These are phyloP conservation scores for Leptopilina boulardi DNA, from an alignment of 1,140 invertebrate genomes.

Conservation along the genomic window DNA sequence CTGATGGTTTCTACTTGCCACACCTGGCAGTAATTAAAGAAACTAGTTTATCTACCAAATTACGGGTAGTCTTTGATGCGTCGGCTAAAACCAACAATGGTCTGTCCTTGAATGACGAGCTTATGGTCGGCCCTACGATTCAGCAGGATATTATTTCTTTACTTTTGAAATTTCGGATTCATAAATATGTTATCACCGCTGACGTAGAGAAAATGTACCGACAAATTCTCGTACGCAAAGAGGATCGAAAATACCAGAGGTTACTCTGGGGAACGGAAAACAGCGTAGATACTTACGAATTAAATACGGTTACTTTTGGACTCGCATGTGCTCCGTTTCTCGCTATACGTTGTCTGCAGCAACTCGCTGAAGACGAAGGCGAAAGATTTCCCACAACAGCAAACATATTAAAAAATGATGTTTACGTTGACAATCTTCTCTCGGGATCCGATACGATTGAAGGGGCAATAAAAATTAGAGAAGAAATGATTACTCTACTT, in stretches of 20 bases:
- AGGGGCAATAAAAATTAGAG: background rate
- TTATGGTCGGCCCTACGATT: constrained; percentile 34
- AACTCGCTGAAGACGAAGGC: constrained; percentile 33
- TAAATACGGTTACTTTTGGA: no score
- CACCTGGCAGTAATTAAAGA: constrained; percentile 50
- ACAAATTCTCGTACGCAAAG: constrained; percentile 60
- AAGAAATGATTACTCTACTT: constrained; percentile 14
- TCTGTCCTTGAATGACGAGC: constrained; percentile 37
- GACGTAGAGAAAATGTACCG: constrained; percentile 72
- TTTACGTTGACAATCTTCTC: constrained; percentile 42
- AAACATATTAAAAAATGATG: constrained; percentile 17
- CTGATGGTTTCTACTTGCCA: constrained; percentile 39
- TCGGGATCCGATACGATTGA: constrained; percentile 7
- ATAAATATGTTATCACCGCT: constrained; percentile 54
- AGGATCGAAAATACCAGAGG: constrained; percentile 59
- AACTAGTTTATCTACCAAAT: constrained; percentile 49
- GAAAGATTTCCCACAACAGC: background rate
- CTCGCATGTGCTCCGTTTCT: constrained; percentile 37
- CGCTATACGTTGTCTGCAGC: constrained; percentile 36
- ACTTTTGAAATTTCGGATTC: constrained; percentile 44
- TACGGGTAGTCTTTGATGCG: constrained; percentile 22
- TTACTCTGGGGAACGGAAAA: constrained; percentile 62
- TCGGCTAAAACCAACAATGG: constrained; percentile 32
- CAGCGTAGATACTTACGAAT: background rate
- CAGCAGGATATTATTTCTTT: constrained; percentile 48